Evolutionary conservation across 1,140 invertebrate genomes (phyloP), one percentile per base, ranked within the genome.

Genomic region (Hesperophylax magnus): DNA sequence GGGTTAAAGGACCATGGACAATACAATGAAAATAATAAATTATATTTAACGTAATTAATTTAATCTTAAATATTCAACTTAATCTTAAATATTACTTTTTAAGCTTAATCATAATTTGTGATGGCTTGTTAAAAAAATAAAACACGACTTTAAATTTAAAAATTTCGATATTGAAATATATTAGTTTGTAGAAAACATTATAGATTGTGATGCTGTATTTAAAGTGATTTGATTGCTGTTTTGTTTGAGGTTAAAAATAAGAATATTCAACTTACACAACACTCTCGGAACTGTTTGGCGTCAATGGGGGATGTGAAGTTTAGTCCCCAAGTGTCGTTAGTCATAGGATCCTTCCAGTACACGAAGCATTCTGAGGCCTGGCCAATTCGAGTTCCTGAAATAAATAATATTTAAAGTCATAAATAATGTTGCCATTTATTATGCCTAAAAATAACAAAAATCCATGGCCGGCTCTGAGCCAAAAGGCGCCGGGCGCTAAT

Each of bases 341-440:
- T 98, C 93, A 96, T 95, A 3, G 96, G 94, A 90, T 99, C 98
- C 89, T 98, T 98, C 98, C 98, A 99, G 88, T 99, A 98, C 53
- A 99, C 97, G 89, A 99, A 99, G 90, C 98, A 98, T 91, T 99
- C 98, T 11, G 97, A 98, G 24, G 98, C 97, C 90, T 98, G 98
- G 14, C 97, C 98, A 86, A 99, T 97, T 83, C 97, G 93, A 63
- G 97, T 99, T 39, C 97, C 97, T 98, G 87, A 39, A 91, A 90
- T 85, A 85, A 63, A 20, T 9, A 27, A 63, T 3, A 31, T 31
- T 31, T 7, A n/a, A n/a, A n/a, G n/a, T n/a, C n/a, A n/a, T n/a
- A n/a, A n/a, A n/a, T n/a, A n/a, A n/a, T n/a, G n/a, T n/a, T n/a
- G n/a, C n/a, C n/a, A n/a, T n/a, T n/a, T n/a, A n/a, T n/a, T n/a